phyloP scores from a whole-genome alignment of 2,113 vertebrate genomes.

The Procapra przewalskii region DNA sequence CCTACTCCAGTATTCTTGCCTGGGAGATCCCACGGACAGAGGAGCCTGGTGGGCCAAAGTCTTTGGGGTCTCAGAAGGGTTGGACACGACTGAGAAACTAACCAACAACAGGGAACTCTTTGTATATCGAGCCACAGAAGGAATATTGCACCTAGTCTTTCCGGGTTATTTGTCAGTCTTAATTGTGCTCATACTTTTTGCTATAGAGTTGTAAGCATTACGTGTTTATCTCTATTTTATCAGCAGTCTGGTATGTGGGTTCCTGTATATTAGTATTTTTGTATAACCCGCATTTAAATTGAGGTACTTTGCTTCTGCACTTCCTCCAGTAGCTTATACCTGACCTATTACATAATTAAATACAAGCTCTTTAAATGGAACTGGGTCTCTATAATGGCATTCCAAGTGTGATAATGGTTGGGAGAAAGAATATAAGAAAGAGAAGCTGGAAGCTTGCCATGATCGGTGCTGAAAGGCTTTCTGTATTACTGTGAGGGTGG shows the following conservation, averaged over 20 bases:
- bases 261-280: background rate
- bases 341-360: background rate
- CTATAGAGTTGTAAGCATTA: background rate
- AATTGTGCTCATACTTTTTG: background rate
- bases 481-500: too few relatives aligned
- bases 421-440: background rate
- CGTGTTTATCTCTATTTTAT: background rate
- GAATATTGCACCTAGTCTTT: background rate
- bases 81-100: rapidly evolving
- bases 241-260: background rate
- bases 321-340: background rate
- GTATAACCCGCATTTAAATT: background rate
- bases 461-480: background rate
- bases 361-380: background rate
- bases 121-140: background rate
- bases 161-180: background rate
- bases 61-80: background rate
- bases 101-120: background rate
- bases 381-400: background rate
- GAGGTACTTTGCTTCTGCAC: background rate
- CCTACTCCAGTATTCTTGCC: background rate
- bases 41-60: background rate
- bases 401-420: background rate
- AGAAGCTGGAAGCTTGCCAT: background rate
- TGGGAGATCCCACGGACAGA: background rate